A percentile compares a stretch with the other conserved stretches of the same genome.
phyloP scores from a whole-genome alignment of 2,888 invertebrate species.

The Sarcophaga caerulescens region DNA sequence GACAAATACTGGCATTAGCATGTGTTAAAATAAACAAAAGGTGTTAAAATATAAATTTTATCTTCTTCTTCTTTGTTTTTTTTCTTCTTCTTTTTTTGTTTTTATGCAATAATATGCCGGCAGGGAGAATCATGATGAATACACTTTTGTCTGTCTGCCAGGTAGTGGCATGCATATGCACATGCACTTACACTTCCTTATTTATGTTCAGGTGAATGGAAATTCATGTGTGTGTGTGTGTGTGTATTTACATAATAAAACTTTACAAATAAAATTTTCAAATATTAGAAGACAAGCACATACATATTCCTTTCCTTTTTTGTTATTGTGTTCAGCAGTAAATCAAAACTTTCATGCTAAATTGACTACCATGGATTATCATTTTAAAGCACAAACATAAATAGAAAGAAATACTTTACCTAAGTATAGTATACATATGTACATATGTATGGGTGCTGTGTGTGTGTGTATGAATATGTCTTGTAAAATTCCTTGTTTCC shows the following conservation, averaged over 20 bases:
- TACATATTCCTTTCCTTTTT: too few species aligned
- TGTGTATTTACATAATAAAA: not conserved
- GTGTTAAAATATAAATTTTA: constrained; percentile 61
- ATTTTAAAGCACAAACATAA: not conserved
- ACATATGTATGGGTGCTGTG: too few species aligned
- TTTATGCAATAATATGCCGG: constrained; percentile 43
- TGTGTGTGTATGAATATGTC: not conserved
- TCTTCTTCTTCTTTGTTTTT: not conserved
- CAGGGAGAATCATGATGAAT: constrained; percentile 34
- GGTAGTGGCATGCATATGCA: not conserved
- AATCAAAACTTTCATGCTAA: constrained; percentile 39
- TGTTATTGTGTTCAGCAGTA: constrained; percentile 15
- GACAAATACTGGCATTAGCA: constrained; percentile 3
- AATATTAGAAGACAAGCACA: constrained; percentile 6
- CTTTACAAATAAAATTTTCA: constrained; percentile 28
- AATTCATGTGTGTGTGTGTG: not conserved
- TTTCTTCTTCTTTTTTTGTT: not conserved
- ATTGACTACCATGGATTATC: constrained; percentile 42
- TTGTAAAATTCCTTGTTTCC: not conserved
- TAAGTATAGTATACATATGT: too few species aligned
- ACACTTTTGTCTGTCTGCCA: not conserved
- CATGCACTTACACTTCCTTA: not conserved
- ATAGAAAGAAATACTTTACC: not conserved
- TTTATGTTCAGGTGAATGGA: too few species aligned
- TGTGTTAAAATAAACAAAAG: constrained; percentile 60